phyloP scores from a whole-genome alignment of 2,113 vertebrate species.

The Mastomys coucha region DNA sequence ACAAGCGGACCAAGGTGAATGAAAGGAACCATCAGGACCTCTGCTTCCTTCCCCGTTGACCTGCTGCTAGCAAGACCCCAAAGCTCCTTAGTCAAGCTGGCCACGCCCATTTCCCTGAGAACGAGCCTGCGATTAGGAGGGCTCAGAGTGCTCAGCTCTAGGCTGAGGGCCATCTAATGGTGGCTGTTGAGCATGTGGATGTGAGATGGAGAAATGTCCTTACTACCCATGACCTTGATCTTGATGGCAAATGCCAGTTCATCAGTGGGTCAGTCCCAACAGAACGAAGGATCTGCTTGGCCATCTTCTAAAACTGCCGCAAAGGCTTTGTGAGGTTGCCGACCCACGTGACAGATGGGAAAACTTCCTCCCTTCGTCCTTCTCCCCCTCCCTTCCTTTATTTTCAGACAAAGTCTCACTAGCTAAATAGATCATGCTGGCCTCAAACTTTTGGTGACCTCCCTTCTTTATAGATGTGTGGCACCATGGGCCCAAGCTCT shows the following conservation, averaged over 20 bases:
- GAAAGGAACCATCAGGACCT: not conserved
- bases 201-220: not conserved
- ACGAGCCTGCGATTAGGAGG: not conserved
- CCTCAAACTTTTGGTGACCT: not conserved
- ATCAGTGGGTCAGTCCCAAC: not conserved
- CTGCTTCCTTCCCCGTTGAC: not conserved
- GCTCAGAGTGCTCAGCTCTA: not conserved
- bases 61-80: not conserved
- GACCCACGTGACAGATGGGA: not conserved
- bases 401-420: not conserved
- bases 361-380: not conserved
- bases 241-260: not conserved
- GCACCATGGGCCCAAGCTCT: not conserved
- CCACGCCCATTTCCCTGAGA: not conserved
- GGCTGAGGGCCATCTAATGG: not conserved
- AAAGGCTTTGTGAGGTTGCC: not conserved
- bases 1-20: not conserved
- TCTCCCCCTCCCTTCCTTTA: not conserved
- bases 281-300: not conserved
- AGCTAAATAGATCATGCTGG: not conserved
- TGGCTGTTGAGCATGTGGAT: not conserved
- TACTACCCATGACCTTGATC: not conserved
- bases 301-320: not conserved
- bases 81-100: not conserved
- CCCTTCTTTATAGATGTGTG: not conserved